Evolutionary conservation across 1,140 invertebrate genomes (phyloP).

Genomic region (Onthophagus taurus): DNA sequence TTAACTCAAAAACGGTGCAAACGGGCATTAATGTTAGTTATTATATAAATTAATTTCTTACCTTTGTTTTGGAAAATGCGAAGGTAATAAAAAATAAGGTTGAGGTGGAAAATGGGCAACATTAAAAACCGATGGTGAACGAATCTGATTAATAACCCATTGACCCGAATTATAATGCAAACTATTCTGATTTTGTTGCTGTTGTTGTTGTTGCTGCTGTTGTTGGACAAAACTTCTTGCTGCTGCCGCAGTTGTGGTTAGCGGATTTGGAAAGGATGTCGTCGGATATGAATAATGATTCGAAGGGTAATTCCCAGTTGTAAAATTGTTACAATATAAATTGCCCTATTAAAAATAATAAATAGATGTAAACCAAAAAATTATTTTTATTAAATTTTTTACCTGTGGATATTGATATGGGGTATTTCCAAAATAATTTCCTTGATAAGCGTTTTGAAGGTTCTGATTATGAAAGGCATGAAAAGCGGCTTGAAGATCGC

Average conservation of each 20-base stretch:
- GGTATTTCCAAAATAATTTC: conserved; percentile 5
- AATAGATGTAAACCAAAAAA: too few species aligned
- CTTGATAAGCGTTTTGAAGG: conserved; percentile 8
- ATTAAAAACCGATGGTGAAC: conserved; percentile 5
- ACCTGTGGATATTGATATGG: conserved; percentile 6
- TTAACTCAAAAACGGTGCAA: too few species aligned
- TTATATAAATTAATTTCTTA: too few species aligned
- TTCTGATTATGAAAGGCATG: conserved; percentile 7
- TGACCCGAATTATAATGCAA: conserved; percentile 5
- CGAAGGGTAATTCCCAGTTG: not conserved
- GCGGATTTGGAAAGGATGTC: conserved; percentile 1
- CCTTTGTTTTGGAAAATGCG: conserved; percentile 2
- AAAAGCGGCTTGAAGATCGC: conserved; percentile 5
- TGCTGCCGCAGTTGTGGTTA: not conserved
- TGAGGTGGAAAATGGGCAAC: conserved; percentile 10
- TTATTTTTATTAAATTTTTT: too few species aligned
- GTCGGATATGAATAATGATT: conserved; percentile 5
- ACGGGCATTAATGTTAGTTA: too few species aligned
- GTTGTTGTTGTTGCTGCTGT: too few species aligned
- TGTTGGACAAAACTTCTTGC: not conserved
- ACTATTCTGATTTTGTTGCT: conserved; percentile 5
- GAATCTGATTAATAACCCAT: conserved; percentile 10
- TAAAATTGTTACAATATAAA: conserved; percentile 7
- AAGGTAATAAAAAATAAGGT: conserved; percentile 11
- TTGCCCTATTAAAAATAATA: not conserved